These are phyloP conservation scores for Gadus macrocephalus DNA, from an alignment of 2,113 vertebrate species.

Conservation along the genomic window DNA sequence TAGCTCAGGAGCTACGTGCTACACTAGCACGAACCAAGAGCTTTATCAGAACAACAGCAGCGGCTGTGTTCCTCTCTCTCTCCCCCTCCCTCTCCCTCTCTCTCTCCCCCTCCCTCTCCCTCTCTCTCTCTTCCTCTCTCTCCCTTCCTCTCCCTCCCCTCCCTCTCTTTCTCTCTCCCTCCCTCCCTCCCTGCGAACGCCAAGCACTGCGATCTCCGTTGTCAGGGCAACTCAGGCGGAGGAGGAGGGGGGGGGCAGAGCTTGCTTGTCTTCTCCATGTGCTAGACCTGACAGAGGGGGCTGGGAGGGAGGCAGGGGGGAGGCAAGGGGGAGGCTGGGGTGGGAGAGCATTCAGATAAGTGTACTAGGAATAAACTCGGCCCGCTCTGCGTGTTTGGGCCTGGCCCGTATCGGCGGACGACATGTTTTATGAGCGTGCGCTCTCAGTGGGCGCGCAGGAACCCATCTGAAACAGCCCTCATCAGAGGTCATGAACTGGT, in stretches of 20 bases:
- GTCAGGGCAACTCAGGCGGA: conserved; percentile 34
- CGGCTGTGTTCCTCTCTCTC: too few species aligned
- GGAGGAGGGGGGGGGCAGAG: conserved; percentile 7
- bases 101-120: too few species aligned
- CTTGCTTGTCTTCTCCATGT: conserved; percentile 25
- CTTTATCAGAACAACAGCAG: background rate
- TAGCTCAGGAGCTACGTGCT: conserved; percentile 1
- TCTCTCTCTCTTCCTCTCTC: too few species aligned
- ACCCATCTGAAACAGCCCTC: too few species aligned
- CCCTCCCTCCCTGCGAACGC: conserved; percentile 7
- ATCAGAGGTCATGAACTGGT: too few species aligned
- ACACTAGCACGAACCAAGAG: background rate
- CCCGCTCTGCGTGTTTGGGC: background rate
- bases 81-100: too few species aligned
- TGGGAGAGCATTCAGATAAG: background rate
- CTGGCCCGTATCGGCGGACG: background rate
- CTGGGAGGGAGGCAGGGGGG: background rate
- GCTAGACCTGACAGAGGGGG: background rate
- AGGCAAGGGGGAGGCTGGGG: too few species aligned
- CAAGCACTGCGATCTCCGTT: conserved; percentile 22
- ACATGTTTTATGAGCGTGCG: too few species aligned
- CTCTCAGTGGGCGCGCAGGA: too few species aligned
- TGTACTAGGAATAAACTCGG: background rate
- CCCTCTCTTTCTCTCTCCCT: background rate
- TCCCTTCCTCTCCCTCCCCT: too few species aligned